Percentiles rank a stretch among this genome's conserved stretches.
Conservation (phyloP, 2,888 invertebrate species). For the Aricia artaxerxes region DNA sequence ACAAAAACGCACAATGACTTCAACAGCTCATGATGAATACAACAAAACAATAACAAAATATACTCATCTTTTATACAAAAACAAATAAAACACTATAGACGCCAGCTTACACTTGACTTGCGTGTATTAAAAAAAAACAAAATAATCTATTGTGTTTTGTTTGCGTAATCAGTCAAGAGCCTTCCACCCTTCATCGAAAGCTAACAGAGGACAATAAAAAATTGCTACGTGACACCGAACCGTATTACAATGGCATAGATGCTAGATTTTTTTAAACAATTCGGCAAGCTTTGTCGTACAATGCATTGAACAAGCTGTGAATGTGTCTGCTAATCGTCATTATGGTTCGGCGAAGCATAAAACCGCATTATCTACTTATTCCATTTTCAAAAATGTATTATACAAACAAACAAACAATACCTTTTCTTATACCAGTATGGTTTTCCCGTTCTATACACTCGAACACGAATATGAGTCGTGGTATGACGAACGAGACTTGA, state of each 20-base stretch:
- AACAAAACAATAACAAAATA: not conserved
- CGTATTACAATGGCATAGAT: not conserved
- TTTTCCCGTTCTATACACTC: not conserved
- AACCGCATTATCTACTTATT: slow-evolving; percentile 65
- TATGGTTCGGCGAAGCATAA: slow-evolving; percentile 50
- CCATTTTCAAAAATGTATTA: slow-evolving; percentile 32
- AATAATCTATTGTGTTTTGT: slow-evolving; percentile 33
- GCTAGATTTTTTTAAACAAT: slow-evolving; percentile 35
- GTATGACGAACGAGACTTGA: not conserved
- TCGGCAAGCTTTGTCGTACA: slow-evolving; percentile 38
- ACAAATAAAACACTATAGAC: slow-evolving; percentile 28
- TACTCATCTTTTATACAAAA: not conserved
- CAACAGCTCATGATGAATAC: not conserved
- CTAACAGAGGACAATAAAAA: slow-evolving; percentile 12
- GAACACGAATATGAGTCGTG: not conserved
- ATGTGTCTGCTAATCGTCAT: slow-evolving; percentile 39
- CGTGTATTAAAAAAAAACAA: slow-evolving; percentile 30
- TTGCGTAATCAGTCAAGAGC: slow-evolving; percentile 33
- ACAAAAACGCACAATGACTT: not conserved
- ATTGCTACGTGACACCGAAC: not conserved
- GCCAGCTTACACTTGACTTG: slow-evolving; percentile 32
- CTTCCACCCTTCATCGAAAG: slow-evolving; percentile 33
- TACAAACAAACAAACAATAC: slow-evolving; percentile 5
- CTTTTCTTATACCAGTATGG: not conserved
- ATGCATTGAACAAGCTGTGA: slow-evolving; percentile 43